Evolutionary conservation across 2,888 invertebrate species (phyloP), one percentile per base, ranked within the genome.

Genomic region (Torymus tubicola): DNA sequence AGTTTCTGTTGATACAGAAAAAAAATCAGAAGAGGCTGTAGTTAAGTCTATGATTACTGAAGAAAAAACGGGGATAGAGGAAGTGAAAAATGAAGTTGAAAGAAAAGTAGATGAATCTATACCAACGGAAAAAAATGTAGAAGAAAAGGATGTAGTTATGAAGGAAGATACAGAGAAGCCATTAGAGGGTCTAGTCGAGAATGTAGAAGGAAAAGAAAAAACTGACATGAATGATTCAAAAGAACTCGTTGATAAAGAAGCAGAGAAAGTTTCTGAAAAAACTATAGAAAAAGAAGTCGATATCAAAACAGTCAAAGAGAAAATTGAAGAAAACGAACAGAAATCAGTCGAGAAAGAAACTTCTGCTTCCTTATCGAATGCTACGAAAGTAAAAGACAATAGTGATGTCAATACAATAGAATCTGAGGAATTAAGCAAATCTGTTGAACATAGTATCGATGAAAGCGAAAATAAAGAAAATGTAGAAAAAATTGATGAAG

Each of bases 81-180:
- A 8, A 81, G 69, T 12, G 84, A 83, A 73, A 81, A 78, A 53
- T 55, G 68, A 16, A 61, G 21, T 21, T 52, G n/a, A 53, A 11
- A 57, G 67, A 65, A 82, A 74, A n/a, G 82, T 78, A 80, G 79
- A 80, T 21, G 83, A 82, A 68, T 5, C 31, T 31, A 83, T 77
- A 77, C 71, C 24, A 82, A 84, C 67, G 12, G 67, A 75, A 64
- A 55, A 63, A 42, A 80, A 84, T 58, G 70, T 80, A 21, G 84
- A 84, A 65, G 70, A 76, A 21, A 64, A 55, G 76, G 80, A 79
- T 78, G 50, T 80, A 58, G 76, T 69, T 50, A 53, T 61, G 42
- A 81, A 83, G 16, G 87, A 87, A 52, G 85, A 87, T 14, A 90
- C 91, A 80, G 90, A 89, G 74, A 85, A 86, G 18, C 79, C 82